These are phyloP conservation scores for Ploceus nigricollis DNA, from an alignment of 2,113 vertebrate genomes.

Conservation along the genomic window DNA sequence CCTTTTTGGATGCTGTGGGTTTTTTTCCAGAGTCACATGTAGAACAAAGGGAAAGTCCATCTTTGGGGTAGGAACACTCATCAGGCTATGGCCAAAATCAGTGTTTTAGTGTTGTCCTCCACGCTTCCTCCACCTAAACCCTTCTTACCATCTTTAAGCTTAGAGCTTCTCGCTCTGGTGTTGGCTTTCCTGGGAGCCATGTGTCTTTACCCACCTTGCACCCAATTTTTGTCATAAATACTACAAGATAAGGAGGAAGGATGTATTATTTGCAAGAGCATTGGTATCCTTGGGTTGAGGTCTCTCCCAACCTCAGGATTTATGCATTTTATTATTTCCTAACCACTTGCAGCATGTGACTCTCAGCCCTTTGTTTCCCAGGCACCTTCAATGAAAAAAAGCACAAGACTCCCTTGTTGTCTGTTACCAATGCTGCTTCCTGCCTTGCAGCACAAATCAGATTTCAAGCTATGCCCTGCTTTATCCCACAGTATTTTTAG, in stretches of 20 bases:
- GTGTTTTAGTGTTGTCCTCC: not conserved
- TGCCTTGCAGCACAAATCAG: not conserved
- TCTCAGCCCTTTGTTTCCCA: not conserved
- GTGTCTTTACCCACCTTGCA: not conserved
- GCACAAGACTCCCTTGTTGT: not conserved
- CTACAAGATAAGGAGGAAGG: not conserved
- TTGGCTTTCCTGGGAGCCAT: not conserved
- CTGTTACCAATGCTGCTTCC: not conserved
- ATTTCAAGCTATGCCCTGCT: not conserved
- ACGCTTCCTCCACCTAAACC: not conserved
- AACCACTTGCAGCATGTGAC: not conserved
- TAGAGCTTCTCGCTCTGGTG: not conserved
- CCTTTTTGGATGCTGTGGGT: fast-evolving
- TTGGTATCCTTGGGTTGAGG: not conserved
- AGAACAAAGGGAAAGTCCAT: not conserved
- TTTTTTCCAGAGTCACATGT: not conserved
- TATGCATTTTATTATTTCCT: not conserved
- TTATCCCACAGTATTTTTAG: not conserved
- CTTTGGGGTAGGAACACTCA: not conserved
- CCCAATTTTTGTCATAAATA: not conserved
- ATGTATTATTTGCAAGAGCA: not conserved
- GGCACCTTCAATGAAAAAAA: not conserved
- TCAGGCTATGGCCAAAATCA: not conserved
- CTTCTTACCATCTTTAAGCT: not conserved
- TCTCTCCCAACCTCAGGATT: not conserved